phyloP scores from a whole-genome alignment of 2,888 invertebrate species.

The Anagyrus pseudococci region DNA sequence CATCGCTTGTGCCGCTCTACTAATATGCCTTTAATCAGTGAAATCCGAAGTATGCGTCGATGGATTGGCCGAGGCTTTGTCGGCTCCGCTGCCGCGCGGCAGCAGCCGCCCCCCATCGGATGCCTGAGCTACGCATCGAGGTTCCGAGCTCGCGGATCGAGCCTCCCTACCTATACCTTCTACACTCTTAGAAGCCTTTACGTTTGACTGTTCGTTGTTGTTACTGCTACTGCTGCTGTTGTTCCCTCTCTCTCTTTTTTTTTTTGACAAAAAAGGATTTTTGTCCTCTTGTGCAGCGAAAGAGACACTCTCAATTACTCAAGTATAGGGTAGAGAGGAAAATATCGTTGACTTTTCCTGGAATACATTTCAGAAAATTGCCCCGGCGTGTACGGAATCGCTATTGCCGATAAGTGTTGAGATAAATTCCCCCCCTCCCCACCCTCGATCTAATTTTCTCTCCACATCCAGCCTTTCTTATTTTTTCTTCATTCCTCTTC shows the following conservation, averaged over 20 bases:
- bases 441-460: too few species aligned
- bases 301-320: not conserved
- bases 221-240: not conserved
- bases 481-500: too few species aligned
- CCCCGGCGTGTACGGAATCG: not conserved
- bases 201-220: too few species aligned
- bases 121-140: not conserved
- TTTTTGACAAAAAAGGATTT: not conserved
- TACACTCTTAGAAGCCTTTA: too few species aligned
- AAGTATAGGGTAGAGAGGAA: not conserved
- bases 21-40: slow-evolving; percentile 31
- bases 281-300: not conserved
- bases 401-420: not conserved
- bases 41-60: slow-evolving; percentile 30
- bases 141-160: slow-evolving; percentile 12
- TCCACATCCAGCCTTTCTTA: too few species aligned
- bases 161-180: too few species aligned
- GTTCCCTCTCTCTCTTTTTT: not conserved
- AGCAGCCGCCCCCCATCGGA: slow-evolving; percentile 8
- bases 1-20: not conserved
- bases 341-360: not conserved
- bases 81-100: slow-evolving; percentile 9
- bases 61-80: slow-evolving; percentile 28
- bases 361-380: slow-evolving; percentile 10
- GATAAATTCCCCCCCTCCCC: slow-evolving; percentile 1